Evolutionary conservation across 1,140 invertebrate genomes (phyloP), one percentile per base, ranked within the genome.

Genomic region (Camponotus floridanus): DNA sequence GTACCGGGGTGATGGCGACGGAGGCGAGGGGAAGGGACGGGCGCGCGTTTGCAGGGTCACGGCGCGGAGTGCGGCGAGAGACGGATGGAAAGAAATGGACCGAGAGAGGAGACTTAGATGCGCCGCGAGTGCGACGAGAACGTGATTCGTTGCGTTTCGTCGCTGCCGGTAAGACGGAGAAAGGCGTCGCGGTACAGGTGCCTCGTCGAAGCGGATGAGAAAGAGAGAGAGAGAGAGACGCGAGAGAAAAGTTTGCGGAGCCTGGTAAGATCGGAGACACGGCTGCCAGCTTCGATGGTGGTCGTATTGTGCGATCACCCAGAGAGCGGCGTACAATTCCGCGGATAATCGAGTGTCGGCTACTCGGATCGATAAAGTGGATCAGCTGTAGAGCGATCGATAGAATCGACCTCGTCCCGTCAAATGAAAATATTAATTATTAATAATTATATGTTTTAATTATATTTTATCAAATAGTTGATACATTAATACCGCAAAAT

Each of bases 121-220:
- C 61, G 51, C 59, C 15, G 51, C n/a, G 71, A 48, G 71, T 42
- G 45, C 26, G 64, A 87, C 59, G 61, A 51, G n/a, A 76, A 86
- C 15, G 59, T 4, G 51, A 7, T 26, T 9, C 71, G 39, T 51
- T 79, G 36, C 61, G 62, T 33, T 64, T 55, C 80, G 42, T 39
- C 9, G 79, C 36, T 3, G 51, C 51, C 21, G 68, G 86, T 85
- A 84, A 21, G 74, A 88, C 55, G 55, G 61, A 76, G 85, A 71
- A 55, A 71, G 79, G 55, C n/a, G 55, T 68, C 59, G 33, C 64
- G 67, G 70, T 70, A 86, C 85, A 86, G 85, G 87, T 88, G 85
- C 45, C 48, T 88, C 85, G 18, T 48, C 13, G 6, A 68, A 15
- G 26, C 33, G 59, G 21, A 11, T 57, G 85, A 61, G 61, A 51